These are phyloP conservation scores for Pristionchus arcanus DNA, from an alignment of 2,888 invertebrate genomes.

Conservation along the genomic window DNA sequence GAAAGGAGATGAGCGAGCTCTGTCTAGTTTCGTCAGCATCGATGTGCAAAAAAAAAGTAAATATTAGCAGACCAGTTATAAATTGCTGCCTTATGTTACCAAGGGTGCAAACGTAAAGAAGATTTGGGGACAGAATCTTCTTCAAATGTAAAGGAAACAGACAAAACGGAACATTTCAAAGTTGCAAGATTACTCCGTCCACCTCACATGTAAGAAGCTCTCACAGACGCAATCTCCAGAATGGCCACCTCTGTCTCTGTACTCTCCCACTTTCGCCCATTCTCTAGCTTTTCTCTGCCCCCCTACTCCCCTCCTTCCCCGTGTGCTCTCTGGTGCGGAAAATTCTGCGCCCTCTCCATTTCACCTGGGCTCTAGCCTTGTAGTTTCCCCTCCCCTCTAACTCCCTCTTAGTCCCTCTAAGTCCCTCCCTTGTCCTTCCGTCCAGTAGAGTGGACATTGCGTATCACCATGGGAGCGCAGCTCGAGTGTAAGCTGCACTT, in stretches of 20 bases:
- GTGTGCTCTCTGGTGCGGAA: conserved; percentile 4
- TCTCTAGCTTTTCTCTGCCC: not conserved
- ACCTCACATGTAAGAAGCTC: not conserved
- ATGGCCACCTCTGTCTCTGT: conserved; percentile 11
- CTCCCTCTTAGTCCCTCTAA: not conserved
- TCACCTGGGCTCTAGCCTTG: not conserved
- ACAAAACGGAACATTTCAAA: not conserved
- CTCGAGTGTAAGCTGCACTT: not conserved
- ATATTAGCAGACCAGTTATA: too few species aligned
- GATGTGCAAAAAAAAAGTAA: too few species aligned
- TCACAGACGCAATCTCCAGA: not conserved
- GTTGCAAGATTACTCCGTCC: not conserved
- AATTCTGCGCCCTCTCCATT: conserved; percentile 1
- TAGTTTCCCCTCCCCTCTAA: conserved; percentile 19
- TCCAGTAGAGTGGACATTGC: not conserved
- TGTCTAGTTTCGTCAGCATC: too few species aligned
- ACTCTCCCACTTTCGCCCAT: not conserved
- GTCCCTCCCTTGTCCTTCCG: not conserved
- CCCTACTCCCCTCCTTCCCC: not conserved
- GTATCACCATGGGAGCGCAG: conserved; percentile 30
- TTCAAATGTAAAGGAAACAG: not conserved
- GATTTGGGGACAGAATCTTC: too few species aligned
- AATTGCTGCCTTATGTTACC: too few species aligned
- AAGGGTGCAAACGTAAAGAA: too few species aligned
- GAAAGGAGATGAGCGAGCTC: not conserved